A percentile compares a stretch with the other conserved stretches of the same genome.
phyloP scores from a whole-genome alignment of 2,797 vertebrate genomes.

The Sphenodon punctatus region DNA sequence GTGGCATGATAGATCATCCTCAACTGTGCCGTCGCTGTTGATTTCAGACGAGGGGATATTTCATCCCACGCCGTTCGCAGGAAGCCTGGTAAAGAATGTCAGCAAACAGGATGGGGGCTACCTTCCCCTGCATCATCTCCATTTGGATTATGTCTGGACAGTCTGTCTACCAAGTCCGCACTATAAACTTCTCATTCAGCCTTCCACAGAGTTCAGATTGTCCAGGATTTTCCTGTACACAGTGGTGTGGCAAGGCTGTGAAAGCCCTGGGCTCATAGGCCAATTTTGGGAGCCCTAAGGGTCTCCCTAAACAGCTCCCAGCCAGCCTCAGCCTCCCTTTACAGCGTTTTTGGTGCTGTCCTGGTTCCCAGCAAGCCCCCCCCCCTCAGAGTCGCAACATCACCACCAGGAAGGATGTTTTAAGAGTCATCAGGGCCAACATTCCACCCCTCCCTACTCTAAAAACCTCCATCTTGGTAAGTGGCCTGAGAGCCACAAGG shows the following conservation, averaged over 20 bases:
- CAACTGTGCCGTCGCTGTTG: neutral
- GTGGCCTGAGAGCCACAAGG: too few species aligned
- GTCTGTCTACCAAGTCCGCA: neutral
- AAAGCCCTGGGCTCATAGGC: too few species aligned
- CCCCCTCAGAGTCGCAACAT: too few species aligned
- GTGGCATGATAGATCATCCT: slow-evolving; percentile 37
- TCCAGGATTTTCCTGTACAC: neutral
- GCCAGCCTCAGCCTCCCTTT: too few species aligned
- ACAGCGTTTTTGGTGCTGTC: too few species aligned
- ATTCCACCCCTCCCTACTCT: too few species aligned
- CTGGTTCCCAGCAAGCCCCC: too few species aligned
- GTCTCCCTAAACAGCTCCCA: too few species aligned
- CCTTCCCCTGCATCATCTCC: neutral
- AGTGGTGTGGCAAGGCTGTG: neutral
- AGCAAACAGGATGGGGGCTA: neutral
- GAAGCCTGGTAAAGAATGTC: slow-evolving; percentile 9
- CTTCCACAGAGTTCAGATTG: neutral
- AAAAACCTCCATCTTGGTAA: too few species aligned
- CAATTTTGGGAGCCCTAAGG: too few species aligned
- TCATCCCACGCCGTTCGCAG: slow-evolving; percentile 9
- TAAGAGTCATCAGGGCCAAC: too few species aligned
- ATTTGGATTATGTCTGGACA: neutral
- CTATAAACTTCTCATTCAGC: neutral
- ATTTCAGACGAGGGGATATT: slow-evolving; percentile 42
- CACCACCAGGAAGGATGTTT: too few species aligned